phyloP scores from a whole-genome alignment of 1,140 invertebrate species.

The Zaprionus nigranus region DNA sequence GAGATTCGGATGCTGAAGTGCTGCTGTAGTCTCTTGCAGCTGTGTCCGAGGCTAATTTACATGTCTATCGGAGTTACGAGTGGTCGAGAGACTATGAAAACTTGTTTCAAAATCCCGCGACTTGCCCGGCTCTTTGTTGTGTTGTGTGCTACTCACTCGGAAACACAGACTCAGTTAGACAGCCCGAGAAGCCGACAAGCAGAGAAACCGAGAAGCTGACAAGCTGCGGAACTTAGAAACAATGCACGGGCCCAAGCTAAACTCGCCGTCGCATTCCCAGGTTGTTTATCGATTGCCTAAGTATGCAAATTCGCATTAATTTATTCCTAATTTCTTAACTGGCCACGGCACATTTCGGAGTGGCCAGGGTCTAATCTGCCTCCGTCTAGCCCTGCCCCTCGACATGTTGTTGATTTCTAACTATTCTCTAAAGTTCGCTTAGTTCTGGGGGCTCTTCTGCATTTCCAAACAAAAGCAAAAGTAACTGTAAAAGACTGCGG shows the following conservation, averaged over 20 bases:
- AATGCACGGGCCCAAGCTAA: slow-evolving; percentile 34
- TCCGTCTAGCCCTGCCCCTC: slow-evolving; percentile 3
- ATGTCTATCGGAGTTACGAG: slow-evolving; percentile 46
- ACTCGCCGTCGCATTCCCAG: slow-evolving; percentile 32
- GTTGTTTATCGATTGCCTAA: slow-evolving; percentile 53
- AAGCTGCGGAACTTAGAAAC: slow-evolving; percentile 19
- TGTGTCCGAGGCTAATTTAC: slow-evolving; percentile 57
- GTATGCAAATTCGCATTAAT: slow-evolving; percentile 71
- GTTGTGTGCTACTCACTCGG: slow-evolving; percentile 32
- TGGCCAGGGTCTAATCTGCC: slow-evolving; percentile 11
- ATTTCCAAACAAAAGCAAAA: slow-evolving; percentile 46
- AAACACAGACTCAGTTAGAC: background rate
- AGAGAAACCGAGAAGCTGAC: background rate
- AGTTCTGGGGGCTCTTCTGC: slow-evolving; percentile 25
- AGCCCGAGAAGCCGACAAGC: background rate
- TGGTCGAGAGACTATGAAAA: slow-evolving; percentile 38
- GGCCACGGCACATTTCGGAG: slow-evolving; percentile 6
- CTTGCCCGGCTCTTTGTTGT: slow-evolving; percentile 41
- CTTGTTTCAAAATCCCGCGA: slow-evolving; percentile 59
- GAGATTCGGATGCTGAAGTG: slow-evolving; percentile 7
- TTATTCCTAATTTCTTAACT: slow-evolving; percentile 63
- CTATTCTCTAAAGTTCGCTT: slow-evolving; percentile 1
- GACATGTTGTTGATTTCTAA: background rate
- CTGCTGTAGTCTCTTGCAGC: slow-evolving; percentile 25
- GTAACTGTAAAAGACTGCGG: slow-evolving; percentile 62